Evolutionary conservation across 2,113 vertebrate species (phyloP).

Genomic region (Cryptomyrus ogoouensis): DNA sequence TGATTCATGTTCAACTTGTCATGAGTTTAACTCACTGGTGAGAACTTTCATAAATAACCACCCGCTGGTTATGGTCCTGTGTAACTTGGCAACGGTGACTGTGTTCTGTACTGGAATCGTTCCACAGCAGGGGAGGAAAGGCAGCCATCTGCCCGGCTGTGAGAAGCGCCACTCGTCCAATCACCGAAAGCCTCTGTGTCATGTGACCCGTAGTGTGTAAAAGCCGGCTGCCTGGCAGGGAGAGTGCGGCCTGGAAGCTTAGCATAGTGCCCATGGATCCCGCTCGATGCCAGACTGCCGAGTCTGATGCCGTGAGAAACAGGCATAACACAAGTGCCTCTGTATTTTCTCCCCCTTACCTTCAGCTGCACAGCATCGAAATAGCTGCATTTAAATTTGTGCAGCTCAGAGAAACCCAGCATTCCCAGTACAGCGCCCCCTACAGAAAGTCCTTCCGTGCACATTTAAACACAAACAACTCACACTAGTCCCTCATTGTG

Average conservation of each 20-base stretch:
- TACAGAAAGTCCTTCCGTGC: background rate
- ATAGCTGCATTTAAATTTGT: background rate
- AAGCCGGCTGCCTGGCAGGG: background rate
- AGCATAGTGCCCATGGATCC: background rate
- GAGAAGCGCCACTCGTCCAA: background rate
- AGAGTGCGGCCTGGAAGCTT: background rate
- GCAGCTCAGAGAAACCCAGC: background rate
- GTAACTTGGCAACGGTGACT: background rate
- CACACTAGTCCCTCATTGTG: background rate
- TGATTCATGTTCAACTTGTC: background rate
- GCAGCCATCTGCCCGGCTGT: background rate
- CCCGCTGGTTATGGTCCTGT: background rate
- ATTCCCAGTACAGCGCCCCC: background rate
- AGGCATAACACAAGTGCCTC: background rate
- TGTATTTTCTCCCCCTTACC: background rate
- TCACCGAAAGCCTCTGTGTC: background rate
- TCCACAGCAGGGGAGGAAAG: background rate
- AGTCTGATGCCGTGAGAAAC: background rate
- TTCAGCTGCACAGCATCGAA: background rate
- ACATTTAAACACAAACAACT: background rate
- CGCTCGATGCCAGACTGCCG: background rate
- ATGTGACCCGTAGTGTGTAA: background rate
- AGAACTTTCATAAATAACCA: constrained; percentile 10
- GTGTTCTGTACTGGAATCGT: background rate
- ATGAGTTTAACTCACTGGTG: constrained; percentile 7